Evolutionary conservation across 1,140 invertebrate genomes (phyloP), one percentile per base, ranked within the genome.

Genomic region (Venustaconcha ellipsiformis): DNA sequence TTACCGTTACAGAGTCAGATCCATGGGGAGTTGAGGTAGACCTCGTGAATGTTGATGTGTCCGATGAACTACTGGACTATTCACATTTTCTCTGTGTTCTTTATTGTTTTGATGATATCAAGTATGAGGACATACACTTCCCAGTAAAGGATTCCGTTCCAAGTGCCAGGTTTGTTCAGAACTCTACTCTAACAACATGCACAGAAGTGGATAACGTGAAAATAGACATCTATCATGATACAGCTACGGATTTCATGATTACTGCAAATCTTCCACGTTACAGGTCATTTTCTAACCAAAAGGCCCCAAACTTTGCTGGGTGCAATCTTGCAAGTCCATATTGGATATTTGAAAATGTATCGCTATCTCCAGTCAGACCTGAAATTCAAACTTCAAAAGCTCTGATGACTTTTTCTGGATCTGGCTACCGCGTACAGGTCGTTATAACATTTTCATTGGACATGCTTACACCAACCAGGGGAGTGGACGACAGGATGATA

Each of bases 101-200:
- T 23, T 71, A 71, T 59, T 76, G 74, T 55, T 76, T 71, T 64
- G 37, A 48, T 8, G 69, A 76, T 56, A 48, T 76, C 12, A 70
- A 60, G 57, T 76, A 76, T 30, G 74, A 71, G 17, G 57, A 70
- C 17, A 69, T 76, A 8, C 4, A 48, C 37, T 48, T 48, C 37
- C 64, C 74, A 14, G 59, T 63, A 59, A 20, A 63, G 14, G 74
- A 76, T 48, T 57, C 60, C 8, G 55, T 76, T 57, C 74, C 74
- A 18, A 76, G 74, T 57, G 74, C 68, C 14, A 69, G 60, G 26
- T 76, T 76, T 71, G 68, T 76, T 5, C 74, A 76, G 26, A 76
- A 66, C n/a, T 76, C 74, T 11, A 71, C 57, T 26, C 20, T 55
- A 5, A 76, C 74, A 0, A 68, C 66, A n/a, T 76, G 74, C 23